Evolutionary conservation across 2,888 invertebrate genomes (phyloP).

Genomic region (Euspilapteryx auroguttella): DNA sequence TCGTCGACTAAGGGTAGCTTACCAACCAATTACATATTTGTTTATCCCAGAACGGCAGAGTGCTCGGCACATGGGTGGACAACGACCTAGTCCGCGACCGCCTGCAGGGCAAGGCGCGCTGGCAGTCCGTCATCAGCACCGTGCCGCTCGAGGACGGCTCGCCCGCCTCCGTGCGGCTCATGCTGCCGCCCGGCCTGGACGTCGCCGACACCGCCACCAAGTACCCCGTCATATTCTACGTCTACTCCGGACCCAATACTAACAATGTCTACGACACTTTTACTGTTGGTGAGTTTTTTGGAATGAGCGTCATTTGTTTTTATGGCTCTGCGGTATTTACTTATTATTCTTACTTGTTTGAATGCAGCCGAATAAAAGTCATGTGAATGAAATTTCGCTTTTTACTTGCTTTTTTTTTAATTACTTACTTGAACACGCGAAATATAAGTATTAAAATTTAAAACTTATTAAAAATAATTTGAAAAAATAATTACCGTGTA

Average conservation of each 20-base stretch:
- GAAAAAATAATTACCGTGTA: too few relatives aligned
- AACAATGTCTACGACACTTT: slow-evolving; percentile 74
- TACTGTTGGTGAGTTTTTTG: slow-evolving; percentile 46
- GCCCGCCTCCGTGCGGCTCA: slow-evolving; percentile 64
- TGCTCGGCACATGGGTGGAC: slow-evolving; percentile 56
- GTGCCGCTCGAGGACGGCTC: slow-evolving; percentile 62
- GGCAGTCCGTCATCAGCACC: slow-evolving; percentile 52
- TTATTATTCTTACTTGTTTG: too few relatives aligned
- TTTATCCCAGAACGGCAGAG: slow-evolving; percentile 16
- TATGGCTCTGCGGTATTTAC: too few relatives aligned
- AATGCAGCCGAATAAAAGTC: too few relatives aligned
- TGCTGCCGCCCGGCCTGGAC: slow-evolving; percentile 69
- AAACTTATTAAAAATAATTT: too few relatives aligned
- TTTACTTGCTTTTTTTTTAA: too few relatives aligned
- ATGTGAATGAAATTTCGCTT: too few relatives aligned
- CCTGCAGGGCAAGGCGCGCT: slow-evolving; percentile 49
- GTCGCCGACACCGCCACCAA: slow-evolving; percentile 46
- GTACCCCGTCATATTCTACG: slow-evolving; percentile 74
- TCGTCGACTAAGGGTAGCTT: too few relatives aligned
- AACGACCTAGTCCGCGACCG: slow-evolving; percentile 56
- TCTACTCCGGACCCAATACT: slow-evolving; percentile 86
- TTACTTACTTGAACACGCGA: too few relatives aligned
- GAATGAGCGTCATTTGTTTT: slow-evolving; percentile 2
- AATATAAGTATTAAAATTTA: too few relatives aligned
- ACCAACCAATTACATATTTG: too few relatives aligned